Evolutionary conservation across 1,140 invertebrate species (phyloP).

Genomic region (Drosophila paulistorum): DNA sequence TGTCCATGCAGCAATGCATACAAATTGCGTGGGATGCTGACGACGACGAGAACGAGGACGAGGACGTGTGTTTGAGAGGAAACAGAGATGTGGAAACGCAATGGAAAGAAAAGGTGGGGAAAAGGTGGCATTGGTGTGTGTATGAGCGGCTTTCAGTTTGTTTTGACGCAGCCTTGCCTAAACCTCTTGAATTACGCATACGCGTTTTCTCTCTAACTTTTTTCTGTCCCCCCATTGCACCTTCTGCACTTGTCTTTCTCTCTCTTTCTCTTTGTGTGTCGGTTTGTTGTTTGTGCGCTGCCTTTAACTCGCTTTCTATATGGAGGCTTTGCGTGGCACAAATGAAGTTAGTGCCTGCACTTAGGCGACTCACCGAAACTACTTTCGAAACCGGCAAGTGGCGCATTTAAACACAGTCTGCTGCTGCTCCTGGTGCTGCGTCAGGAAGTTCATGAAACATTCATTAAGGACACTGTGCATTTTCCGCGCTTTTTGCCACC

Average conservation of each 20-base stretch:
- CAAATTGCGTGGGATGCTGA: conserved; percentile 28
- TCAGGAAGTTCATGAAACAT: conserved; percentile 71
- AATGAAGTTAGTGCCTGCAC: conserved; percentile 73
- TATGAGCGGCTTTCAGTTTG: conserved; percentile 41
- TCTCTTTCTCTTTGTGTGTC: background rate
- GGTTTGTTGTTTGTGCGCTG: conserved; percentile 7
- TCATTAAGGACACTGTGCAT: conserved; percentile 65
- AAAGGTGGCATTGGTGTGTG: background rate
- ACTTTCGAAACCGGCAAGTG: conserved; percentile 5
- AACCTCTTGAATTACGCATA: conserved; percentile 62
- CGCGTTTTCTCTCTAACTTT: conserved; percentile 23
- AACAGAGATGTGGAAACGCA: conserved; percentile 6
- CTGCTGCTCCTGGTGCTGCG: background rate
- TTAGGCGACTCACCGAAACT: conserved; percentile 37
- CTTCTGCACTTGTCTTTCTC: background rate
- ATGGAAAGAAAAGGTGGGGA: background rate
- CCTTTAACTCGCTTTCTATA: conserved; percentile 12
- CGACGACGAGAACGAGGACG: background rate
- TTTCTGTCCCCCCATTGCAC: too few species aligned
- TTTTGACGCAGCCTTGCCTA: conserved; percentile 45
- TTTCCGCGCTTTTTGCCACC: conserved; percentile 11
- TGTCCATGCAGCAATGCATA: conserved; percentile 29
- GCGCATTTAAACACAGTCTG: conserved; percentile 22
- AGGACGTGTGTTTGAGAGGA: background rate
- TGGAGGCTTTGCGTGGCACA: conserved; percentile 52